phyloP scores from a whole-genome alignment of 2,888 invertebrate genomes.

The Rotaria macrura region DNA sequence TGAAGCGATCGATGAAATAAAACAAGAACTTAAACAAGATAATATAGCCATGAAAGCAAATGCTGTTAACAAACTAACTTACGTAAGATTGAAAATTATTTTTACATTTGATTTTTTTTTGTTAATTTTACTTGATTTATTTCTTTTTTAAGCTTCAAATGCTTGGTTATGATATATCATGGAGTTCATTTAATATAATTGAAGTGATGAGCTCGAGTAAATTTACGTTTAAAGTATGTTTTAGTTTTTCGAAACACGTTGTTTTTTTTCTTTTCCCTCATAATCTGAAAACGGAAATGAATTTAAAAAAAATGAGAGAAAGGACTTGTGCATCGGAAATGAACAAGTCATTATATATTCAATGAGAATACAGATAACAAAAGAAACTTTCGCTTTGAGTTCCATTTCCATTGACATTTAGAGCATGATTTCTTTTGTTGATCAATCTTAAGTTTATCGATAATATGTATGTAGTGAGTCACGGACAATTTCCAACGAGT shows the following conservation, averaged over 20 bases:
- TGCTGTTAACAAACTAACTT: constrained; percentile 94
- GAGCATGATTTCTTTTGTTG: too few relatives aligned
- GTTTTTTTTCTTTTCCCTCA: too few relatives aligned
- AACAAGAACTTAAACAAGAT: constrained; percentile 89
- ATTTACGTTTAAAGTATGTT: constrained; percentile 74
- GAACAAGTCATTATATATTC: too few relatives aligned
- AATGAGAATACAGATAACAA: too few relatives aligned
- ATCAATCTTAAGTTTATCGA: too few relatives aligned
- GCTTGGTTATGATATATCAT: constrained; percentile 93
- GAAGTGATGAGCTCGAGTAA: constrained; percentile 95
- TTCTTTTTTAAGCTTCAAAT: constrained; percentile 34
- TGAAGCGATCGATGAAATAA: constrained; percentile 98
- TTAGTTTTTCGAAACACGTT: background rate
- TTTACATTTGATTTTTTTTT: background rate
- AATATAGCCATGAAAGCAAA: constrained; percentile 94
- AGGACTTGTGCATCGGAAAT: too few relatives aligned
- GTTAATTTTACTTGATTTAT: too few relatives aligned
- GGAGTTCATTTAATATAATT: constrained; percentile 98
- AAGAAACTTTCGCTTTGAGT: too few relatives aligned
- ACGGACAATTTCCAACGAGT: too few relatives aligned
- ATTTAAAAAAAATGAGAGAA: background rate
- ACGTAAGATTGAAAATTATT: constrained; percentile 58
- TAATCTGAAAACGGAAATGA: background rate
- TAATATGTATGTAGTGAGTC: too few relatives aligned
- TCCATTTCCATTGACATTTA: too few relatives aligned